Evolutionary conservation across 2,888 invertebrate species (phyloP).

Genomic region (Cremastinae sp.): DNA sequence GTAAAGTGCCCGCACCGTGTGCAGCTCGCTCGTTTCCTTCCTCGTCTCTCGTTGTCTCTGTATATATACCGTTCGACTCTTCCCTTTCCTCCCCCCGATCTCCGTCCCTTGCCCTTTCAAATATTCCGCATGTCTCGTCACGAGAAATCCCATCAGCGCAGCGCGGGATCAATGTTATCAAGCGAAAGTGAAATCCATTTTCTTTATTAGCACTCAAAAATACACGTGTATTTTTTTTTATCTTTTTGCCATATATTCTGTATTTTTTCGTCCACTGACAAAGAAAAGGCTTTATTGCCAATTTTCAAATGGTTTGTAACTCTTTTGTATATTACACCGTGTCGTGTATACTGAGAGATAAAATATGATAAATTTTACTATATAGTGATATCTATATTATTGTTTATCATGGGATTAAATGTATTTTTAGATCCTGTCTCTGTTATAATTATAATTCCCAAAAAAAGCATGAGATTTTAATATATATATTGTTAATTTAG

Average conservation of each 20-base stretch:
- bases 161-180: conserved; percentile 43
- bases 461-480: no score
- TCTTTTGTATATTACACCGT: no score
- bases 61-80: conserved; percentile 9
- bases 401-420: no score
- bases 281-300: background rate
- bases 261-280: conserved; percentile 19
- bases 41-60: conserved; percentile 19
- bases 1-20: conserved; percentile 58
- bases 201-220: conserved; percentile 52
- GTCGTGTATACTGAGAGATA: no score
- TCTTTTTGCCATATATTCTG: conserved; percentile 11
- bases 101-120: conserved; percentile 15
- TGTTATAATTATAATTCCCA: no score
- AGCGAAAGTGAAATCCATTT: conserved; percentile 58
- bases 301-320: no score
- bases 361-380: no score
- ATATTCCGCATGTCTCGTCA: conserved; percentile 19
- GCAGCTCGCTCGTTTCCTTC: conserved; percentile 29
- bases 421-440: no score
- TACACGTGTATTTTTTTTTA: conserved; percentile 30
- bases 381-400: no score
- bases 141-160: conserved; percentile 9
- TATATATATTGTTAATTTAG: no score
- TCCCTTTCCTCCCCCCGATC: conserved; percentile 11